Evolutionary conservation across 2,797 vertebrate species (phyloP).

Genomic region (Anolis apletophallus): DNA sequence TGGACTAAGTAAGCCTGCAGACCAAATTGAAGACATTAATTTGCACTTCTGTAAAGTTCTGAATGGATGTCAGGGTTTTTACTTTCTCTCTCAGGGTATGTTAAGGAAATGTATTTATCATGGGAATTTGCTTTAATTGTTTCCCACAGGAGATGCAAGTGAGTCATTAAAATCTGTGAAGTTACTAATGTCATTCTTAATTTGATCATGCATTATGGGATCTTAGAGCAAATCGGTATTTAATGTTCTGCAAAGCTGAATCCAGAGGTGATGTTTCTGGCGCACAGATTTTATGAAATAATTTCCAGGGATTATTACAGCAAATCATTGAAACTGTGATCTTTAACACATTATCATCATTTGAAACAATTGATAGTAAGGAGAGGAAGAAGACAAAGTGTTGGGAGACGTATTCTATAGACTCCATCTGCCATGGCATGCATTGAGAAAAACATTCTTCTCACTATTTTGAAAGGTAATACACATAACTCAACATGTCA

Average conservation of each 20-base stretch:
- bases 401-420: neutral
- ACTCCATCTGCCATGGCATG: neutral
- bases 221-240: conserved; percentile 50
- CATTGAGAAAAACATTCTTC: neutral
- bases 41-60: conserved; percentile 37
- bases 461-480: neutral
- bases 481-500: neutral
- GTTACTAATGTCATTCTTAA: conserved; percentile 50
- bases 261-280: conserved; percentile 27
- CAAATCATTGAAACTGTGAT: conserved; percentile 35
- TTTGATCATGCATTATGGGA: conserved; percentile 57
- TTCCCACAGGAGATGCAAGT: conserved; percentile 40
- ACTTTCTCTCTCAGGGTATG: conserved; percentile 38
- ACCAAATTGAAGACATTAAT: conserved; percentile 44
- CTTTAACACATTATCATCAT: neutral
- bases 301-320: conserved; percentile 22
- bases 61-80: conserved; percentile 30
- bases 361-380: neutral
- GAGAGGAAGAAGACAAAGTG: neutral
- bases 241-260: conserved; percentile 36
- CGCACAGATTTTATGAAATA: conserved; percentile 8
- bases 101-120: conserved; percentile 34
- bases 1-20: neutral
- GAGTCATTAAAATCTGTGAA: conserved; percentile 48
- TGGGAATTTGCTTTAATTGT: conserved; percentile 48